A percentile compares a stretch with the other conserved stretches of the same genome.
phyloP scores from a whole-genome alignment of 2,888 invertebrate species.

The Mesoligia furuncula region DNA sequence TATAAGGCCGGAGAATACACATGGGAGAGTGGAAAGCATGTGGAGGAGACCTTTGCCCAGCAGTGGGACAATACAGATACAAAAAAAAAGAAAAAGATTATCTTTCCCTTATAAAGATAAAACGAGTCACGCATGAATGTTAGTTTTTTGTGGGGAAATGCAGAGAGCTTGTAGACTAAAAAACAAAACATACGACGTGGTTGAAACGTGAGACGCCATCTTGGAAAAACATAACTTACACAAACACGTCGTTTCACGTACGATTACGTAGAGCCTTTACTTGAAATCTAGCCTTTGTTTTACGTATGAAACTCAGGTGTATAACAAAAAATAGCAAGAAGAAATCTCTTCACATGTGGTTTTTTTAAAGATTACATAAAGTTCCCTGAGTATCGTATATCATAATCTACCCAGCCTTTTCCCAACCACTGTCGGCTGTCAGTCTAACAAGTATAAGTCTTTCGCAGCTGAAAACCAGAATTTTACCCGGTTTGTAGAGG shows the following conservation, averaged over 20 bases:
- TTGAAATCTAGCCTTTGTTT: constrained; percentile 17
- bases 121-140: not conserved
- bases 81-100: not conserved
- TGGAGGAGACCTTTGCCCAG: not conserved
- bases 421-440: not conserved
- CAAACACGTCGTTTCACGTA: constrained; percentile 43
- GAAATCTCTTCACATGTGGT: not conserved
- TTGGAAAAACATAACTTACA: constrained; percentile 45
- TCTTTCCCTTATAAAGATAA: not conserved
- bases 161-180: constrained; percentile 8
- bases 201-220: constrained; percentile 43
- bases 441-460: no score
- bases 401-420: not conserved
- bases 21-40: not conserved
- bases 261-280: constrained; percentile 35
- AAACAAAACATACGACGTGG: constrained; percentile 17
- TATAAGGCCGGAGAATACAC: not conserved
- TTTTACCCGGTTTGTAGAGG: not conserved
- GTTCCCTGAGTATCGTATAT: not conserved
- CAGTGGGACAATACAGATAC: fast-evolving
- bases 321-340: constrained; percentile 8
- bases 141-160: constrained; percentile 10
- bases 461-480: not conserved
- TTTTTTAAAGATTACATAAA: not conserved
- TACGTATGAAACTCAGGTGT: constrained; percentile 18